A percentile compares a stretch with the other conserved stretches of the same genome.
phyloP scores from a whole-genome alignment of 1,140 invertebrate genomes.

The Choristoneura fumiferana region DNA sequence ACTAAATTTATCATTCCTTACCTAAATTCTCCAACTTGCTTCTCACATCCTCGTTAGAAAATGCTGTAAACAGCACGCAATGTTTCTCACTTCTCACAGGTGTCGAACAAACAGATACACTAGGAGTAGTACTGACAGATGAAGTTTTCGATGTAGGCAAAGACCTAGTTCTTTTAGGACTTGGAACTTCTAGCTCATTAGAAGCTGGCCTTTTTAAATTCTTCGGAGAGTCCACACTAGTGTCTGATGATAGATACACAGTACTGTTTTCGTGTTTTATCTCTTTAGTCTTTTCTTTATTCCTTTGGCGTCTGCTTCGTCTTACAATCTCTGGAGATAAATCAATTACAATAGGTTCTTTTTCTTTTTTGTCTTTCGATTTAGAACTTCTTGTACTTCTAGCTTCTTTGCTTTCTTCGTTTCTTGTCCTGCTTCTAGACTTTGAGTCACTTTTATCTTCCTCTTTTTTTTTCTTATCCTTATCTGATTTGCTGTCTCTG shows the following conservation, averaged over 20 bases:
- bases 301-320: conserved; percentile 40
- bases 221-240: conserved; percentile 30
- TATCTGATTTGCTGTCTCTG: conserved; percentile 17
- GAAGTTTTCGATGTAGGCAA: conserved; percentile 20
- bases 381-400: neutral
- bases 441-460: conserved; percentile 4
- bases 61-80: conserved; percentile 59
- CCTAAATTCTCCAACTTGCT: conserved; percentile 53
- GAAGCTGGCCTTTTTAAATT: conserved; percentile 37
- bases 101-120: conserved; percentile 31
- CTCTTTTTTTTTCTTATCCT: conserved; percentile 11
- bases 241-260: conserved; percentile 45
- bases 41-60: conserved; percentile 48
- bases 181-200: conserved; percentile 27
- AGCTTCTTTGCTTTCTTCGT: conserved; percentile 6
- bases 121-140: neutral
- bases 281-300: conserved; percentile 29
- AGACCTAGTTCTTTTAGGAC: conserved; percentile 40
- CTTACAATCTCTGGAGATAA: conserved; percentile 21
- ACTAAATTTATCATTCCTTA: conserved; percentile 40
- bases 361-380: conserved; percentile 20
- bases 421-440: conserved; percentile 16
- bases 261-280: conserved; percentile 43
- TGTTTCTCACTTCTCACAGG: conserved; percentile 38
- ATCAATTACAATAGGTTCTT: conserved; percentile 26